phyloP scores from a whole-genome alignment of 2,888 invertebrate genomes.

The Chrysotoxum bicinctum region DNA sequence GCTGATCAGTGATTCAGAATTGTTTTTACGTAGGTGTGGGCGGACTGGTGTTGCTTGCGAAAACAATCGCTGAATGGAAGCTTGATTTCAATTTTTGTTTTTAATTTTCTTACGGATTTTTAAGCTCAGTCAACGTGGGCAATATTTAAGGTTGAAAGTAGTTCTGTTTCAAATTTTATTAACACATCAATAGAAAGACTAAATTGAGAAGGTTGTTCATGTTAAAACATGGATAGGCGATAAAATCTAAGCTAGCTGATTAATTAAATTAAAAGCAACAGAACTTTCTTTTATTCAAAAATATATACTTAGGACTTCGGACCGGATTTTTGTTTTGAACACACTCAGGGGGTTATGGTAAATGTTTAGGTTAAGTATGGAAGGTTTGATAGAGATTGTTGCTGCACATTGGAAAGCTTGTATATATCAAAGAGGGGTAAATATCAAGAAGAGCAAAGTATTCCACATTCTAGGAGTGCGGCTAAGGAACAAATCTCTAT shows the following conservation, averaged over 20 bases:
- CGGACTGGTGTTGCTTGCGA: background rate
- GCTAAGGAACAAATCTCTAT: no score
- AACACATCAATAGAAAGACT: background rate
- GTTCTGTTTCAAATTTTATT: slow-evolving; percentile 3
- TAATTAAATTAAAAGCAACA: no score
- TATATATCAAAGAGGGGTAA: no score
- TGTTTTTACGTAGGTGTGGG: slow-evolving; percentile 39
- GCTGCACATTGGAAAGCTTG: no score
- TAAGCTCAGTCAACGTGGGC: slow-evolving; percentile 17
- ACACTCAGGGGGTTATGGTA: no score
- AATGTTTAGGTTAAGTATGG: no score
- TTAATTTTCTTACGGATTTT: background rate
- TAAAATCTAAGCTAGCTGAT: background rate
- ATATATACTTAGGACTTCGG: background rate
- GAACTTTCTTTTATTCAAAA: background rate
- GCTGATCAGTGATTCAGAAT: slow-evolving; percentile 49
- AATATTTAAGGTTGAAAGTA: background rate
- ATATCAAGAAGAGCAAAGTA: no score
- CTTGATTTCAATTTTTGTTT: slow-evolving; percentile 43
- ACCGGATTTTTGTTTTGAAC: no score
- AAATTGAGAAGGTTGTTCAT: slow-evolving; percentile 14
- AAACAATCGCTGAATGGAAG: slow-evolving; percentile 18
- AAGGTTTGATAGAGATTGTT: no score
- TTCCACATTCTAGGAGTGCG: no score
- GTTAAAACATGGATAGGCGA: background rate